Evolutionary conservation across 2,113 vertebrate genomes (phyloP), one percentile per base, ranked within the genome.

Genomic region (Bos javanicus): DNA sequence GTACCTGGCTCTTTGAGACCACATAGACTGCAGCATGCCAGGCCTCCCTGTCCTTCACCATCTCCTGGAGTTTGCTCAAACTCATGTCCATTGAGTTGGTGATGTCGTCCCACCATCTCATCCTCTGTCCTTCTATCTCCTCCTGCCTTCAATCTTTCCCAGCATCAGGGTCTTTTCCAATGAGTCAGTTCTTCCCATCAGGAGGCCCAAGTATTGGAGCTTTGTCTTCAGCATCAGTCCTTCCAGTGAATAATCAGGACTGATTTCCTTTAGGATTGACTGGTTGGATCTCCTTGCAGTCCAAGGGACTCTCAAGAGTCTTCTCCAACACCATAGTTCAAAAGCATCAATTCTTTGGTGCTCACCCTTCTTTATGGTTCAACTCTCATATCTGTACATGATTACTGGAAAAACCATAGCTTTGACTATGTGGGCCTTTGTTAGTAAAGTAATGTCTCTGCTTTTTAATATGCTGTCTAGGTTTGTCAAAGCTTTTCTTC

Each of bases 381-480:
- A 67, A 21, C 33, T 11, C 8, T 67, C 64, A 67, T 67, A 67
- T 67, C 64, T 67, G n/a, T 71, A 21, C n/a, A 36, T 36, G 64
- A 71, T 71, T 71, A 71, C n/a, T 71, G 64, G 64, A 71, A 71
- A 71, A 71, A 21, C 64, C n/a, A 21, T 36, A 36, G 64, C 64
- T 71, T 71, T 71, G n/a, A 71, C 64, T 71, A 36, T 21, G 21
- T 21, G 64, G 64, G 64, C 64, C 64, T 71, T 71, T 71, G n/a
- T 36, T 71, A 19, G n/a, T 5, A 71, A 71, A 71, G n/a, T 71
- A n/a, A 71, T 71, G n/a, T 36, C n/a, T n/a, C 30, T 71, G 64
- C 17, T 71, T 71, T 36, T 71, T 71, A 36, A 36, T 71, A 71
- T 0, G 0, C 64, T 36, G 64, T 36, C 9, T 71, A 11, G 17